Conservation (phyloP, 2,113 vertebrate species). For the Tupaia tana region DNA sequence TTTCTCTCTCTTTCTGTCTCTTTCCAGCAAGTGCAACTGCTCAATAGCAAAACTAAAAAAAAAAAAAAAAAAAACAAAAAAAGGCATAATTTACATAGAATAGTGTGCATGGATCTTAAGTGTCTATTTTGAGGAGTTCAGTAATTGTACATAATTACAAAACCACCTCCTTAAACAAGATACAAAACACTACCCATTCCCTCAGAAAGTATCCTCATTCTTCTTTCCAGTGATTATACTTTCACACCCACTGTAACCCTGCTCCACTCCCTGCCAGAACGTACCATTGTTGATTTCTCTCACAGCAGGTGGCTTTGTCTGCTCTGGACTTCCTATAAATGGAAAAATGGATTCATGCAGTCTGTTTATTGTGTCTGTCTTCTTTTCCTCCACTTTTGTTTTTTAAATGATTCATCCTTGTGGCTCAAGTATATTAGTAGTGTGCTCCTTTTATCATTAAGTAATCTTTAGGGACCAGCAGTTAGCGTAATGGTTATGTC, state of each 20-base stretch:
- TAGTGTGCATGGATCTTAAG: not conserved
- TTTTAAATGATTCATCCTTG: not conserved
- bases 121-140: conserved; percentile 4
- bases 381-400: not conserved
- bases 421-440: not conserved
- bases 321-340: not conserved
- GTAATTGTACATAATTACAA: not conserved
- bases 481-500: too few relatives aligned
- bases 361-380: not conserved
- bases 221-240: not conserved
- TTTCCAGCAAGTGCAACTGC: too few relatives aligned
- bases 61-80: too few relatives aligned
- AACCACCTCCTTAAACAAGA: not conserved
- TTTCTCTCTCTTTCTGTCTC: too few relatives aligned
- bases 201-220: not conserved
- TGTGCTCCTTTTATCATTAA: not conserved
- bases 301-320: not conserved
- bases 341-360: not conserved
- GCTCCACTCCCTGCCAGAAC: not conserved
- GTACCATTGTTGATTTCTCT: not conserved
- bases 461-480: not conserved
- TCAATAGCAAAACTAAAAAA: too few relatives aligned
- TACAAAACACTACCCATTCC: not conserved
- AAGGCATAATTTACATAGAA: not conserved
- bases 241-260: not conserved